Conservation (phyloP, 2,113 vertebrate genomes). For the Rutilus rutilus region DNA sequence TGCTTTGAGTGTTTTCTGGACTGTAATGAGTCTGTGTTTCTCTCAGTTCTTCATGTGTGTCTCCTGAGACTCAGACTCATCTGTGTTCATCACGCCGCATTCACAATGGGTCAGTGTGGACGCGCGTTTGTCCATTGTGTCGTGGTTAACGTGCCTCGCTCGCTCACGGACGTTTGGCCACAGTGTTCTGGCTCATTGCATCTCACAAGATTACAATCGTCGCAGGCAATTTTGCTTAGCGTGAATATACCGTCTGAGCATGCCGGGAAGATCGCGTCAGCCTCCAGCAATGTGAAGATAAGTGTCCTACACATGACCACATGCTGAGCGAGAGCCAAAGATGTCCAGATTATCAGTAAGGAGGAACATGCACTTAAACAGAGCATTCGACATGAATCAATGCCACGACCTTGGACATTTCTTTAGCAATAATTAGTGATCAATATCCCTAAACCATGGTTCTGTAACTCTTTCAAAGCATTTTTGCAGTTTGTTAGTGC, state of each 20-base stretch:
- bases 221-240: not conserved
- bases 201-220: not conserved
- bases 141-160: not conserved
- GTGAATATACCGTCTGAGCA: not conserved
- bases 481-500: not conserved
- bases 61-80: not conserved
- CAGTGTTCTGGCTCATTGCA: not conserved
- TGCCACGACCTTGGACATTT: not conserved
- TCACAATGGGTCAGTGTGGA: conserved; percentile 6
- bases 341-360: not conserved
- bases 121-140: not conserved
- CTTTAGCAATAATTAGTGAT: not conserved
- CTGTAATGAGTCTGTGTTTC: not conserved
- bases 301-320: not conserved
- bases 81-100: not conserved
- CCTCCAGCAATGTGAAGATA: not conserved
- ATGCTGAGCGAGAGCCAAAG: not conserved
- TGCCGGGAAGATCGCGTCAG: not conserved
- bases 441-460: not conserved
- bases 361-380: not conserved
- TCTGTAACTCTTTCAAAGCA: too few species aligned
- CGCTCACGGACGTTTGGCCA: not conserved
- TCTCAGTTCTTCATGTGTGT: not conserved
- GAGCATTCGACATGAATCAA: not conserved
- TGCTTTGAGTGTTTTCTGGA: not conserved